Evolutionary conservation across 2,888 invertebrate species (phyloP).

Genomic region (Spialia ferax): DNA sequence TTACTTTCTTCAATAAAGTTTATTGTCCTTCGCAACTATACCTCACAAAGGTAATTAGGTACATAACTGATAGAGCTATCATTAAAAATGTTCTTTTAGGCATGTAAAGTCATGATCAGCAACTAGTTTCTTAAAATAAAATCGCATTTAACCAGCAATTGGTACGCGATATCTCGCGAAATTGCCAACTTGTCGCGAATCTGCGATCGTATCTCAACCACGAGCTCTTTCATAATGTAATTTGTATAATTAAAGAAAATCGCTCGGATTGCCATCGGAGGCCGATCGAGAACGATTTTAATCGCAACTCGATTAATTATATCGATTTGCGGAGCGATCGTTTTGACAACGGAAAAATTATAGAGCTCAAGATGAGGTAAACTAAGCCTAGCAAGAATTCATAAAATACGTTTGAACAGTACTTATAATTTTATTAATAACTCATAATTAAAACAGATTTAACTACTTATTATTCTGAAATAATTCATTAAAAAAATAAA

Average conservation of each 20-base stretch:
- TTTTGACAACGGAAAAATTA: slow-evolving; percentile 42
- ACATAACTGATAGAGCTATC: too few species aligned
- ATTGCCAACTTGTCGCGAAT: slow-evolving; percentile 72
- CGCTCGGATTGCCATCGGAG: slow-evolving; percentile 69
- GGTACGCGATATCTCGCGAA: slow-evolving; percentile 11
- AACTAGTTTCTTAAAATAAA: slow-evolving; percentile 61
- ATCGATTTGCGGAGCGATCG: slow-evolving; percentile 41
- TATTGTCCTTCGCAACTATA: too few species aligned
- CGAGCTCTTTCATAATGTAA: slow-evolving; percentile 70
- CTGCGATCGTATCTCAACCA: slow-evolving; percentile 70
- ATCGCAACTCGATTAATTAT: slow-evolving; percentile 63
- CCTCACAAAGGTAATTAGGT: too few species aligned
- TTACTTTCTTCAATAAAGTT: too few species aligned
- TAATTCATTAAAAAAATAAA: too few species aligned
- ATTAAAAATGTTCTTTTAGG: not conserved
- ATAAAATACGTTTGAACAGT: too few species aligned
- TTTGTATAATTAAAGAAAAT: slow-evolving; percentile 84
- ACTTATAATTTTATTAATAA: too few species aligned
- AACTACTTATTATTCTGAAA: too few species aligned
- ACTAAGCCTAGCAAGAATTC: too few species aligned
- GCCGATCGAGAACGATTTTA: slow-evolving; percentile 64
- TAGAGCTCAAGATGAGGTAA: slow-evolving; percentile 25
- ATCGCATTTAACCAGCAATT: slow-evolving; percentile 60
- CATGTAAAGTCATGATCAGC: not conserved
- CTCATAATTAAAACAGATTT: too few species aligned